phyloP scores from a whole-genome alignment of 2,113 vertebrate species.

The Aepyceros melampus region DNA sequence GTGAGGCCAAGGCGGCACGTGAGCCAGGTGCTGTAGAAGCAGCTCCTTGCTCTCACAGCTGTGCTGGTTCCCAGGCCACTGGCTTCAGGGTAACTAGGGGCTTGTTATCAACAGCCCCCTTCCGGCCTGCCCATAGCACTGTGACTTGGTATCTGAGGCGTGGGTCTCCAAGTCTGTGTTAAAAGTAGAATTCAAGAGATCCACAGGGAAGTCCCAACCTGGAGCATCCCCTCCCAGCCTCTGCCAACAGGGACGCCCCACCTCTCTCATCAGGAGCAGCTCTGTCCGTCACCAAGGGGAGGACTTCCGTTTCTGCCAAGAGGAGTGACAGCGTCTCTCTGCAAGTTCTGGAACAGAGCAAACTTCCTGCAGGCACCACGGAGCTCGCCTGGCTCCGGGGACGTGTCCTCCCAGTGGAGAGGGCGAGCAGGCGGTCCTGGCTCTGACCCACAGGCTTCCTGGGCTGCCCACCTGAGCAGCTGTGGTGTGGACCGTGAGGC shows the following conservation, averaged over 20 bases:
- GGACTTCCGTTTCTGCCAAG: background rate
- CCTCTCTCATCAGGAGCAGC: background rate
- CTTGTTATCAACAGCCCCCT: accelerated
- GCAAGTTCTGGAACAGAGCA: too few relatives aligned
- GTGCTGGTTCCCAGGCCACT: background rate
- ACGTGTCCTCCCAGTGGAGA: background rate
- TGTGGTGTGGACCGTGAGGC: accelerated
- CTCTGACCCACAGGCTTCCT: accelerated
- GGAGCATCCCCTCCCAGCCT: accelerated
- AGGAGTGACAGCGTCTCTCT: background rate
- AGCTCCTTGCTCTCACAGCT: accelerated
- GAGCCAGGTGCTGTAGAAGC: background rate
- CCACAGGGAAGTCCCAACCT: background rate
- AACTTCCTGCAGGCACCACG: accelerated
- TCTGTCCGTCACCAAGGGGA: too few relatives aligned
- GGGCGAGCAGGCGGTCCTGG: accelerated
- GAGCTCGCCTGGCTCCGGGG: background rate
- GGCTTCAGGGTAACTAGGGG: background rate
- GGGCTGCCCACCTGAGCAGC: accelerated
- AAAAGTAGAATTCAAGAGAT: background rate
- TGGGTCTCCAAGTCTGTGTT: background rate
- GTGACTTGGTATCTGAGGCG: accelerated
- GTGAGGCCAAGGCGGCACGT: accelerated
- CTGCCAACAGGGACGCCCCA: accelerated
- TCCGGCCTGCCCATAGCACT: accelerated